Base-by-base conservation (phyloP, 2,888 invertebrate species). In the Thymelicus sylvestris region DNA sequence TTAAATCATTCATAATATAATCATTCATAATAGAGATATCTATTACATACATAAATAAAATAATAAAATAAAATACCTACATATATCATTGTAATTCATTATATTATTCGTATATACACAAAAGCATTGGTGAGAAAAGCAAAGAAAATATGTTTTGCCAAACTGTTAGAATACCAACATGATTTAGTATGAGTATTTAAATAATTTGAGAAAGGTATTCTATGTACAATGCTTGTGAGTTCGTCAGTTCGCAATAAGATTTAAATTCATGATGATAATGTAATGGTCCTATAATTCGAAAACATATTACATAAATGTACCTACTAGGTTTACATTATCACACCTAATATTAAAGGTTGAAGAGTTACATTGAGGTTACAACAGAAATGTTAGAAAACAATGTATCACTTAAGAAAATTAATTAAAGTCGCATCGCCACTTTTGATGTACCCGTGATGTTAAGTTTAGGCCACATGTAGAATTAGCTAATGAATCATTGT, bases 1-100 rank as follows among this genome's bases (percentile, higher is more conserved):
- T 31, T 13, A 31, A 13, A 50, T 61, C 60, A 47, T 57, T 48
- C 7, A 39, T 62, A 19, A 31, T 67, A 67, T 62, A n/a, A n/a
- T n/a, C n/a, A n/a, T n/a, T n/a, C n/a, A n/a, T 31, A 5, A 44
- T 57, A 66, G 19, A 50, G 19, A 62, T 44, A 61, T 44, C 13
- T 62, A 62, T 62, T 15, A 61, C 10, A 6, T 41, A 44, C 44
- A 10, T 44, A n/a, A n/a, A n/a, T n/a, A n/a, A n/a, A n/a, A n/a
- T n/a, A n/a, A n/a, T n/a, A n/a, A n/a, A n/a, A n/a, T n/a, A n/a
- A n/a, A n/a, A n/a, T n/a, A n/a, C 12, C 44, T 44, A 44, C 8
- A 3, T 44, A 44, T 44, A 44, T 44, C 8, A 12, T 44, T 44
- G 44, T 44, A 44, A 44, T 44, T 44, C 44, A 44, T 44, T 44